A percentile compares a stretch with the other conserved stretches of the same genome.
Conservation (phyloP, 1,140 invertebrate species). For the Trichogramma pretiosum region DNA sequence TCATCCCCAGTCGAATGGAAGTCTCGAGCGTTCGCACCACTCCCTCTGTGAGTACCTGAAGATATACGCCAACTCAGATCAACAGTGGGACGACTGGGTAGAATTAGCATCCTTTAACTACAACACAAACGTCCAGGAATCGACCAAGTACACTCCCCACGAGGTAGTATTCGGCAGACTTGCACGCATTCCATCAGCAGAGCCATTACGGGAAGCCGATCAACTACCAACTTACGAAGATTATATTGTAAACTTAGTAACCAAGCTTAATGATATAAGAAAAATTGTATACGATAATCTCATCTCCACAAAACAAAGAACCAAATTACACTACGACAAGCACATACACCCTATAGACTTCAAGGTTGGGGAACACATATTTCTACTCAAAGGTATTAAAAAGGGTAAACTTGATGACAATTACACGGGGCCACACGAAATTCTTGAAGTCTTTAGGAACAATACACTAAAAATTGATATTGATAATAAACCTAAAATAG, state of each 20-base stretch:
- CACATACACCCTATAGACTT: neutral
- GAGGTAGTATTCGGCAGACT: neutral
- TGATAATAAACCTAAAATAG: neutral
- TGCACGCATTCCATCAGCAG: neutral
- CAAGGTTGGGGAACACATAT: neutral
- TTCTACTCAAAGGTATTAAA: neutral
- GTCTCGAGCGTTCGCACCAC: too few species aligned
- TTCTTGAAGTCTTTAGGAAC: constrained; percentile 2
- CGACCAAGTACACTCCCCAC: neutral
- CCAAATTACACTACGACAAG: constrained; percentile 2
- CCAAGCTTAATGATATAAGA: neutral
- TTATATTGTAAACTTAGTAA: neutral
- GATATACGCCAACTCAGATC: too few species aligned
- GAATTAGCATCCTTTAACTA: neutral
- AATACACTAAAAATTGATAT: neutral
- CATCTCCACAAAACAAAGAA: neutral
- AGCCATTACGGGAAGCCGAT: neutral
- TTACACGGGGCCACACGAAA: neutral
- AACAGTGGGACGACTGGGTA: too few species aligned
- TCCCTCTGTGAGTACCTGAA: too few species aligned
- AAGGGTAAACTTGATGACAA: neutral
- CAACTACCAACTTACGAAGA: neutral
- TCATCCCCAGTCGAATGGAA: too few species aligned
- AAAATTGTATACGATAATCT: neutral
- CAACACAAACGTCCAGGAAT: constrained; percentile 1